phyloP scores from a whole-genome alignment of 2,888 invertebrate genomes.

The Lacanobia oleracea region DNA sequence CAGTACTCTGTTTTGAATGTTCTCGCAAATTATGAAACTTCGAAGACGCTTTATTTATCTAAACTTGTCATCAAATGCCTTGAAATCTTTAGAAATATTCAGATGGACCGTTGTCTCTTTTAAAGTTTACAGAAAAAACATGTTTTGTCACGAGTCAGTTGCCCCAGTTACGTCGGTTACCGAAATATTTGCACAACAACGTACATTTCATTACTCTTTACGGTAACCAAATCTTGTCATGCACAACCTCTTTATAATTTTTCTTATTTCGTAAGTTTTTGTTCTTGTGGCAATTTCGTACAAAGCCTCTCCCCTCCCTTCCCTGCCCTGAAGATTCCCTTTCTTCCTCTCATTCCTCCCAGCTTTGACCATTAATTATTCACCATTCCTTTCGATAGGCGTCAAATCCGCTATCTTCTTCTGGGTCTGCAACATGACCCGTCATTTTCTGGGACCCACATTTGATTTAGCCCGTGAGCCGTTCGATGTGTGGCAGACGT shows the following conservation, averaged over 20 bases:
- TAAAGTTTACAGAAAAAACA: conserved; percentile 9
- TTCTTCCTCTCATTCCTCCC: too few relatives aligned
- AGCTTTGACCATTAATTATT: neutral
- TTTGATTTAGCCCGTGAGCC: neutral
- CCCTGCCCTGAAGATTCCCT: too few relatives aligned
- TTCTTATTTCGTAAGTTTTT: conserved; percentile 3
- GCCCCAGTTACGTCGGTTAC: conserved; percentile 21
- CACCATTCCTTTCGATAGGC: neutral
- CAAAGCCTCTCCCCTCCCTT: too few relatives aligned
- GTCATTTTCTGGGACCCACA: neutral
- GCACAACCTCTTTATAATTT: conserved; percentile 29
- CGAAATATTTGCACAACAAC: conserved; percentile 46
- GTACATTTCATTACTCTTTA: conserved; percentile 33
- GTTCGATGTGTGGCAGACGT: neutral
- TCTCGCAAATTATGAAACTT: too few relatives aligned
- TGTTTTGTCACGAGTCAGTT: conserved; percentile 16
- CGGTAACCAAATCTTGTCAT: conserved; percentile 32
- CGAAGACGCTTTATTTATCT: neutral
- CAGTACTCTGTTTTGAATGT: too few relatives aligned
- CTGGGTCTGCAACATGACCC: neutral
- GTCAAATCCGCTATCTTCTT: neutral
- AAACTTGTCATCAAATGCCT: neutral
- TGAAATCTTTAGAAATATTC: neutral
- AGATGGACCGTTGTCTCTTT: neutral
- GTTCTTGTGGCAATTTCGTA: neutral